Conservation (phyloP, 2,797 vertebrate species). For the Sphenopsis melanotis region DNA sequence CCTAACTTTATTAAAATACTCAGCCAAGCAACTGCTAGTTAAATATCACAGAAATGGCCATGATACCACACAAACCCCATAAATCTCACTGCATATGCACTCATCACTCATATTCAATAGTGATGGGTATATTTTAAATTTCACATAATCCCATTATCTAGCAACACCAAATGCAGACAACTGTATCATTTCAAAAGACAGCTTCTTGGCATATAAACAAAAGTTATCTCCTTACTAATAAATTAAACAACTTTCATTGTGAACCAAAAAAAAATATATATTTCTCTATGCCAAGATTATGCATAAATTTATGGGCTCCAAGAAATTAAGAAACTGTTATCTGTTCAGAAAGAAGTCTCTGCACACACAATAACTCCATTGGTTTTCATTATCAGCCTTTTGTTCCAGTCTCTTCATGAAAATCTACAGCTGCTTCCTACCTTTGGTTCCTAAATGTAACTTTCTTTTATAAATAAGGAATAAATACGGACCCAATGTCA, state of each 20-base stretch:
- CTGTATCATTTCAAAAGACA: neutral
- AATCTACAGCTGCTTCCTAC: neutral
- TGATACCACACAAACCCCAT: neutral
- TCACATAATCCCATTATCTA: neutral
- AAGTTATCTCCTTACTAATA: neutral
- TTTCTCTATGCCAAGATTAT: neutral
- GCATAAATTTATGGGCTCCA: neutral
- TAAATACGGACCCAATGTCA: fast-evolving
- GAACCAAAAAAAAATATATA: neutral
- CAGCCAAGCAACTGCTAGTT: neutral
- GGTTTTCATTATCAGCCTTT: neutral
- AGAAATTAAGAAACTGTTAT: neutral
- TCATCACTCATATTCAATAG: neutral
- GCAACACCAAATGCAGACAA: neutral
- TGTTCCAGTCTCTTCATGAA: neutral
- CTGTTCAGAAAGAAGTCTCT: neutral
- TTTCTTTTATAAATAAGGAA: neutral
- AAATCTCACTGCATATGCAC: neutral
- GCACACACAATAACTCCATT: neutral
- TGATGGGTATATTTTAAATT: neutral
- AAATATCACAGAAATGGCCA: neutral
- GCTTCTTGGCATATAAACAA: neutral
- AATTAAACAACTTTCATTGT: neutral
- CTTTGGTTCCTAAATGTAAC: fast-evolving
- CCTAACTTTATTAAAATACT: neutral